Evolutionary conservation across 2,888 invertebrate genomes (phyloP).

Genomic region (Cactoblastis cactorum): DNA sequence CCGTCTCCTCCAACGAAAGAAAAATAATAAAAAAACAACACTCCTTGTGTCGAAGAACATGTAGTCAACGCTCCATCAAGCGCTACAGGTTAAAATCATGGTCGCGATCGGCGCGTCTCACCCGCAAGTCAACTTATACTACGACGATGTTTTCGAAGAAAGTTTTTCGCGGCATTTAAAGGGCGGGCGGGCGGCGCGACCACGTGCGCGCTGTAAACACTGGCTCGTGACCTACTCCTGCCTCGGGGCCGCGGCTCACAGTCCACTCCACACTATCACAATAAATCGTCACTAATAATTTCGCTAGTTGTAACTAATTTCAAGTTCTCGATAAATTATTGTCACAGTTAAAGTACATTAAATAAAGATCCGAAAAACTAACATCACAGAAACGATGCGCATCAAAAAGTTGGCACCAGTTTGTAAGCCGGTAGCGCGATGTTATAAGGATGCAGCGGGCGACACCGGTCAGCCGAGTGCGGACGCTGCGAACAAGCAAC

Average conservation of each 20-base stretch:
- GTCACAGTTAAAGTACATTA: constrained; percentile 45
- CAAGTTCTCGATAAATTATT: constrained; percentile 38
- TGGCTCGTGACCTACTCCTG: constrained; percentile 20
- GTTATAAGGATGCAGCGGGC: constrained; percentile 44
- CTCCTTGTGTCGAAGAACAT: constrained; percentile 65
- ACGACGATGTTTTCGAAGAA: constrained; percentile 63
- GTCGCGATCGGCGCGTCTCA: constrained; percentile 45
- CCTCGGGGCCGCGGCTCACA: constrained; percentile 15
- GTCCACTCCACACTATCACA: constrained; percentile 23
- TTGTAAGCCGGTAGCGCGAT: constrained; percentile 48
- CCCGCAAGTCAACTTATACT: constrained; percentile 52
- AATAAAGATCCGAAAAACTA: constrained; percentile 36
- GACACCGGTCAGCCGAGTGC: constrained; percentile 65
- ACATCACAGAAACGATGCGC: constrained; percentile 52
- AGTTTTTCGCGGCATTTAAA: constrained; percentile 76
- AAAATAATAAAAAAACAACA: constrained; percentile 71
- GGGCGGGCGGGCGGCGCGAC: constrained; percentile 56
- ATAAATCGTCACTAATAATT: constrained; percentile 29
- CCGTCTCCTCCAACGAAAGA: constrained; percentile 76
- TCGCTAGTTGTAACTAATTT: constrained; percentile 32
- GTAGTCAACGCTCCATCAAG: constrained; percentile 58
- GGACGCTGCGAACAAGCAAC: constrained; percentile 75
- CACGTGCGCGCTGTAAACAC: constrained; percentile 74
- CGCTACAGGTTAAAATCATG: constrained; percentile 69
- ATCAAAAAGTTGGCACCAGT: constrained; percentile 60